These are phyloP conservation scores for Whitmania pigra DNA, from an alignment of 1,140 invertebrate species.

Conservation along the genomic window DNA sequence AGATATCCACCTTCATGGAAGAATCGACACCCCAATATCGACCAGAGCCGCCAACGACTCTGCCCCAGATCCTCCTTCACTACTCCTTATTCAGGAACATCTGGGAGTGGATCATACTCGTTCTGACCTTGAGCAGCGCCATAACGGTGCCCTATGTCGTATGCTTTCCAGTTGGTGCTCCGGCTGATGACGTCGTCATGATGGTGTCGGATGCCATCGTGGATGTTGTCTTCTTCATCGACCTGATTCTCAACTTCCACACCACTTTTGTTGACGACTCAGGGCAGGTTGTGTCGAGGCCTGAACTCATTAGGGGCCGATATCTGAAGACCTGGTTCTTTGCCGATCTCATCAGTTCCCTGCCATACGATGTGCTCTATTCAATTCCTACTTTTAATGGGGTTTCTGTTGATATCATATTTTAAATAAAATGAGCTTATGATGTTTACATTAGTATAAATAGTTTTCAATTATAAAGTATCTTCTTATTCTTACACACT, in stretches of 20 bases:
- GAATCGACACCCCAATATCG: conserved; percentile 97
- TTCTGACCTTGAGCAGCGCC: conserved; percentile 98
- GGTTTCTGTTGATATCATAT: conserved; percentile 50
- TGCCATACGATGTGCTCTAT: conserved; percentile 99
- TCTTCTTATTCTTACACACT: too few species aligned
- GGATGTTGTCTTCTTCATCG: conserved; percentile 99
- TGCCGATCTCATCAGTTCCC: conserved; percentile 93
- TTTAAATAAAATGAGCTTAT: not conserved
- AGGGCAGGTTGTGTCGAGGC: conserved; percentile 74
- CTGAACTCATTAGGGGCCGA: conserved; percentile 92
- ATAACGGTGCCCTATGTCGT: conserved; percentile 99
- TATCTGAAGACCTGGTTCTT: conserved; percentile 99
- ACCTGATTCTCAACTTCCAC: conserved; percentile 99
- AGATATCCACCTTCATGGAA: conserved; percentile 92
- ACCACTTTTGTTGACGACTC: conserved; percentile 97
- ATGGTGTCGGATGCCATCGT: conserved; percentile 84
- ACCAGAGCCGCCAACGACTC: conserved; percentile 98
- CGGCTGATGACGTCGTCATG: conserved; percentile 90
- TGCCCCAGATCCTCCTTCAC: conserved; percentile 95
- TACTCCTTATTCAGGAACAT: conserved; percentile 96
- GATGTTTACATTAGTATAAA: not conserved
- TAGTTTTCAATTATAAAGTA: conserved; percentile 31
- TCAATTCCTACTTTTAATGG: conserved; percentile 98
- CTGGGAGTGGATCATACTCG: conserved; percentile 87
- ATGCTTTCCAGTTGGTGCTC: conserved; percentile 98